Conservation (phyloP, 2,113 vertebrate species). For the Macroglossus sobrinus region DNA sequence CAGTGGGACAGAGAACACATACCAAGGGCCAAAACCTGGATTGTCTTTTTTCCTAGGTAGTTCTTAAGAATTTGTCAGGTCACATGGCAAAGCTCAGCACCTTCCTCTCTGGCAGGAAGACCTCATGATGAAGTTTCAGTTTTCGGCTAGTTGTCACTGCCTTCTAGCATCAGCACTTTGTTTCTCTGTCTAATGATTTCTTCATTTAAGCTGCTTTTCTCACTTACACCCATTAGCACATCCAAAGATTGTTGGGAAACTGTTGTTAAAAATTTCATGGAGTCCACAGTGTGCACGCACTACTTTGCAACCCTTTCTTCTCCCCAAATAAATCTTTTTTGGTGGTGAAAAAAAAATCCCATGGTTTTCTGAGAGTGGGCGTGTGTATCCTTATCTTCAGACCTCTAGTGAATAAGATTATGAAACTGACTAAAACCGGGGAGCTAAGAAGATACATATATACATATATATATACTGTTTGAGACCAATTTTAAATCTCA, state of each 20-base stretch:
- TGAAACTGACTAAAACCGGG: neutral
- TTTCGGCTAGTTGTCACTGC: slow-evolving; percentile 30
- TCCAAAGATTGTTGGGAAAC: neutral
- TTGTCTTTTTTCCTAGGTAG: neutral
- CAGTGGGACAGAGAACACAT: neutral
- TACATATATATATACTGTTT: neutral
- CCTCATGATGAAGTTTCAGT: slow-evolving; percentile 10
- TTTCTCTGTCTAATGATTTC: neutral
- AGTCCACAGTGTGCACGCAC: neutral
- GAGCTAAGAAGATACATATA: neutral
- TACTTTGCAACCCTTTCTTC: too few species aligned
- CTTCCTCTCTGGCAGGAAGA: neutral
- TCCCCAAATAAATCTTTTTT: too few species aligned
- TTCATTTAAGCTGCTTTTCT: neutral
- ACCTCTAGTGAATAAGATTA: neutral
- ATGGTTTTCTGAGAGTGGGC: neutral
- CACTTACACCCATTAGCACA: neutral
- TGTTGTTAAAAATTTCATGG: neutral
- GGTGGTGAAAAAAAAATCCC: too few species aligned
- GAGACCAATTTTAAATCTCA: neutral
- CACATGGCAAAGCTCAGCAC: slow-evolving; percentile 22
- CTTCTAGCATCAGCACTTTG: neutral
- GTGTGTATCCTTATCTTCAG: neutral
- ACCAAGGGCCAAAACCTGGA: neutral
- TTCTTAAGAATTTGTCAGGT: slow-evolving; percentile 48